Evolutionary conservation across 2,888 invertebrate species (phyloP), one percentile per base, ranked within the genome.

Genomic region (Pheosia tremula): DNA sequence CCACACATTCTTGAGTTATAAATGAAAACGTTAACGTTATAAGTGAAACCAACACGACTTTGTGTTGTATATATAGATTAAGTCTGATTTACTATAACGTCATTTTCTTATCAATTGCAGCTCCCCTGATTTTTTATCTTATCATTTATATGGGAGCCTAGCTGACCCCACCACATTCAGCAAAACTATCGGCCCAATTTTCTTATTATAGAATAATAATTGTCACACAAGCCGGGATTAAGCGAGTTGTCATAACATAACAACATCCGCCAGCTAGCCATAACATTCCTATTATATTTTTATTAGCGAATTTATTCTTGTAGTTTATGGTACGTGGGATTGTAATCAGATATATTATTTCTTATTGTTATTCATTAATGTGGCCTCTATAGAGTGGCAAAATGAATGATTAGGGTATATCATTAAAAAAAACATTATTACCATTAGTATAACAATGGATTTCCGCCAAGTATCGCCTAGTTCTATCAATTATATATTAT

Each of bases 61-160:
- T 24, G 24, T 24, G 2, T 24, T 24, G 2, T 24, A 24, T 24
- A 24, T 24, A 24, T 24, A 24, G 24, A 24, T 24, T 24, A 24
- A 24, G 24, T 24, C 24, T 41, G 9, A 43, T 43, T 8, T 10
- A 3, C 11, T 3, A 47, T 47, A 50, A 24, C 9, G 9, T 24
- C 50, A 24, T 9, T 50, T 55, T 63, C 63, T 69, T 63, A 69
- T 56, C 50, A 9, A 39, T 59, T 45, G 54, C 13, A 39, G 69
- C 55, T 69, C 59, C 54, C 50, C 47, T 49, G 43, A 59, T 61
- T 60, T 37, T 69, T 69, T 69, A 69, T 66, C 11, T 61, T 58
- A 69, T 69, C 70, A 64, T 64, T 67, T 67, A 24, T 8, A 11
- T 7, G 1, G 2, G 24, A 49, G 7, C 61, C 60, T n/a, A 60